These are phyloP conservation scores for Dryomyza anilis DNA, from an alignment of 2,888 invertebrate genomes.

Conservation along the genomic window DNA sequence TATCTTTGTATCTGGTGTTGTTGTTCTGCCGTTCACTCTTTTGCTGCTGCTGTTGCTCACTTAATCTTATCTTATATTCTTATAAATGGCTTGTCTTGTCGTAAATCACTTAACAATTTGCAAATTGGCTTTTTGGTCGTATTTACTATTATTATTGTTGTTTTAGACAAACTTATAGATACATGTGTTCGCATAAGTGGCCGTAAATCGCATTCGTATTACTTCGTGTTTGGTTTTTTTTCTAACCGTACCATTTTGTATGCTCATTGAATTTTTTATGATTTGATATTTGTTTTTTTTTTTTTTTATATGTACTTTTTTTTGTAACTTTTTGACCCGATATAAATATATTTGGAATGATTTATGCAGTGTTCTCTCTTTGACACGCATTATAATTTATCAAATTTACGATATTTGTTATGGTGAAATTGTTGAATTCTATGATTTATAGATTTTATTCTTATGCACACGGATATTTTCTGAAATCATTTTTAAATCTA, in stretches of 20 bases:
- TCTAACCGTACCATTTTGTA: too few species aligned
- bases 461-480: too few species aligned
- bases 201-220: slow-evolving; percentile 54
- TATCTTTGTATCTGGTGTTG: not conserved
- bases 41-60: slow-evolving; percentile 32
- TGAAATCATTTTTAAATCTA: too few species aligned
- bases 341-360: slow-evolving; percentile 36
- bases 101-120: slow-evolving; percentile 62
- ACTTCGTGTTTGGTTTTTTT: slow-evolving; percentile 34
- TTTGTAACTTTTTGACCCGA: slow-evolving; percentile 6
- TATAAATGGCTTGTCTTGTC: slow-evolving; percentile 59
- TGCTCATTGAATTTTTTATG: slow-evolving; percentile 38
- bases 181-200: slow-evolving; percentile 56
- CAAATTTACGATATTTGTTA: slow-evolving; percentile 34
- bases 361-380: slow-evolving; percentile 53
- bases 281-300: slow-evolving; percentile 26
- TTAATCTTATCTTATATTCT: slow-evolving; percentile 55
- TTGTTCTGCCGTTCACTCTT: not conserved
- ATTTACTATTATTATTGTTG: slow-evolving; percentile 23
- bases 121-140: slow-evolving; percentile 43
- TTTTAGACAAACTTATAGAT: too few species aligned
- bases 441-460: too few species aligned
- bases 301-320: too few species aligned
- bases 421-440: not conserved
- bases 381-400: slow-evolving; percentile 54